Base-by-base conservation (phyloP, 2,113 vertebrate species). In the Mola mola region DNA sequence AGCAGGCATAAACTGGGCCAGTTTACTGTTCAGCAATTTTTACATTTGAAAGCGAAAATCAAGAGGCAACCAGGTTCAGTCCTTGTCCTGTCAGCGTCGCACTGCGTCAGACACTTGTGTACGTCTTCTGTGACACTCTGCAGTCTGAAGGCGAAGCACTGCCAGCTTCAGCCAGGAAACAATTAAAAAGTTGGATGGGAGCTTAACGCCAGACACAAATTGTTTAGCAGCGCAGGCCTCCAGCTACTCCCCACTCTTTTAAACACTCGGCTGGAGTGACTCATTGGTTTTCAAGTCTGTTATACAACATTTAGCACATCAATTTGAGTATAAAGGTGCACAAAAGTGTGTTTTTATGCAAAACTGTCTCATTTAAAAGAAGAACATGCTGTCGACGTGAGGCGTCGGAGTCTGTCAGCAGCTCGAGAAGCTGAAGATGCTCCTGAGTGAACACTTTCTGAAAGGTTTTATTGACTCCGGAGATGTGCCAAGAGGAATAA, bases 211-310 rank as follows among this genome's bases (percentile, higher is more conserved):
- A 69, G 57, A 44, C 43, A 33, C 26, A 48, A 9, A 31, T 15
- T 33, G 42, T 12, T 59, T 2, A 57, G 38, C 26, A n/a, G n/a
- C n/a, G 16, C 26, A 1, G 21, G 47, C 31, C 48, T 60, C 16
- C 43, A 61, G 65, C 36, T 44, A 3, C 48, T 41, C 10, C 10
- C 34, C 33, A 25, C 5, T 41, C 12, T 19, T 63, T 53, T 29
- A 58, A 64, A 63, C 42, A 50, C 38, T 26, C 49, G 8, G 26
- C 8, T 31, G 9, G 12, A 16, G 8, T 48, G 62, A 64, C 13
- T 55, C 51, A 63, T 63, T 70, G 66, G 42, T 34, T 66, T 74
- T 46, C n/a, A 9, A 48, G 63, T 37, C 46, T 44, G 56, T 69
- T 6, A 67, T 1, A 19, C 53, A 65, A 36, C 61, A 69, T 37